Evolutionary conservation across 2,888 invertebrate genomes (phyloP).

Genomic region (Catocala nupta): DNA sequence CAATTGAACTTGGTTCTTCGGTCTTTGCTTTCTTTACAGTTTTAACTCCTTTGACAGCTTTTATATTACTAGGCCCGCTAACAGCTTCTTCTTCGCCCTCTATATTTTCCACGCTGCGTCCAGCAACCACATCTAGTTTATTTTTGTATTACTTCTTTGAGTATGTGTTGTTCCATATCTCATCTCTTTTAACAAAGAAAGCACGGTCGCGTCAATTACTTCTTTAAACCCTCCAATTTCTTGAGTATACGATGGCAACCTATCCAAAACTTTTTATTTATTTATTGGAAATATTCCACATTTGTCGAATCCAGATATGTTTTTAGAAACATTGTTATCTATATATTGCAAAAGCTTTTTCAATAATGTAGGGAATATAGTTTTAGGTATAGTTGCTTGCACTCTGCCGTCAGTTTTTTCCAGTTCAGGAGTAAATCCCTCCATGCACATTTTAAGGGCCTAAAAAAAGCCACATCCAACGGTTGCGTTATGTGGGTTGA

Average conservation of each 20-base stretch:
- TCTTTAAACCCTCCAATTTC: slow-evolving; percentile 17
- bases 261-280: slow-evolving; percentile 26
- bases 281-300: slow-evolving; percentile 32
- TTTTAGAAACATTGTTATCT: slow-evolving; percentile 14
- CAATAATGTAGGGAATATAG: slow-evolving; percentile 31
- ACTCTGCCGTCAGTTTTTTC: slow-evolving; percentile 40
- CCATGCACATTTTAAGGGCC: slow-evolving; percentile 56
- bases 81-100: slow-evolving; percentile 4
- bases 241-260: slow-evolving; percentile 26
- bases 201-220: slow-evolving; percentile 24
- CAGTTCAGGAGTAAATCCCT: slow-evolving; percentile 38
- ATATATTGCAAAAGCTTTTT: slow-evolving; percentile 32
- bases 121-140: slow-evolving; percentile 13
- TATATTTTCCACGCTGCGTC: slow-evolving; percentile 7
- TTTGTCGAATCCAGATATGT: slow-evolving; percentile 38
- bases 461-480: slow-evolving; percentile 58
- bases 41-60: too few relatives aligned
- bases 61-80: slow-evolving; percentile 3
- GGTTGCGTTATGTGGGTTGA: slow-evolving; percentile 47
- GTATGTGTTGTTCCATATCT: slow-evolving; percentile 27
- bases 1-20: too few relatives aligned
- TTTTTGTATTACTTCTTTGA: slow-evolving; percentile 26
- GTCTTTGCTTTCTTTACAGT: too few relatives aligned
- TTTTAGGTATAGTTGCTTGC: slow-evolving; percentile 32
- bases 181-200: slow-evolving; percentile 29